Evolutionary conservation across 2,888 invertebrate genomes (phyloP).

Genomic region (Orchestes rusci): DNA sequence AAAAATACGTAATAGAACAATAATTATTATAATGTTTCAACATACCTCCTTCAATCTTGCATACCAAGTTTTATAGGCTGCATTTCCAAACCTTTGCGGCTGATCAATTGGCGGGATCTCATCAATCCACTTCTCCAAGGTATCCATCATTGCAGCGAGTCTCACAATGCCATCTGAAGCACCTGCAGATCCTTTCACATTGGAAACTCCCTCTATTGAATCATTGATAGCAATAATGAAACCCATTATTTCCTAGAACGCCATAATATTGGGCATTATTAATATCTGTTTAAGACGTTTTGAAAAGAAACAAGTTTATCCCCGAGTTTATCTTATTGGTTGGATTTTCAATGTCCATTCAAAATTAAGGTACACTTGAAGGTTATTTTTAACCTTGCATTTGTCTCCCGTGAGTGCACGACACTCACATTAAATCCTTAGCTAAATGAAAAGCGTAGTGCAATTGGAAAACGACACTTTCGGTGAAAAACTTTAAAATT

Average conservation of each 20-base stretch:
- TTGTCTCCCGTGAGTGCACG: no score
- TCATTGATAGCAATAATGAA: constrained; percentile 84
- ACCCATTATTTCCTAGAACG: constrained; percentile 68
- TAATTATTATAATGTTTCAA: background rate
- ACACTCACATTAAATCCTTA: no score
- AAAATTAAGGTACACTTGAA: no score
- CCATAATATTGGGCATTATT: no score
- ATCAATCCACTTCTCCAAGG: constrained; percentile 65
- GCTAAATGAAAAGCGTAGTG: no score
- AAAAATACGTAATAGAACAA: background rate
- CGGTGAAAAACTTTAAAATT: no score
- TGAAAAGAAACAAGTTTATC: no score
- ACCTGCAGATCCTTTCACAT: constrained; percentile 48
- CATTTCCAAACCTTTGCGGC: constrained; percentile 95
- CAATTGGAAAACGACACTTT: no score
- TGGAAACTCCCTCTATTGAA: constrained; percentile 72
- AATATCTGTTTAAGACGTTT: no score
- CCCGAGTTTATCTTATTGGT: no score
- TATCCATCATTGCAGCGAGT: constrained; percentile 60
- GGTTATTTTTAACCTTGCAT: no score
- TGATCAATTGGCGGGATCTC: constrained; percentile 84
- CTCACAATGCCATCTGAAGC: constrained; percentile 55
- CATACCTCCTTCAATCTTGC: constrained; percentile 50
- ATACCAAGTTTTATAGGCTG: constrained; percentile 82
- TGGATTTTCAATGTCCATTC: no score